Percentiles rank a stretch among this genome's conserved stretches.
These are phyloP conservation scores for Theocolax elegans DNA, from an alignment of 1,140 invertebrate species.

Conservation along the genomic window DNA sequence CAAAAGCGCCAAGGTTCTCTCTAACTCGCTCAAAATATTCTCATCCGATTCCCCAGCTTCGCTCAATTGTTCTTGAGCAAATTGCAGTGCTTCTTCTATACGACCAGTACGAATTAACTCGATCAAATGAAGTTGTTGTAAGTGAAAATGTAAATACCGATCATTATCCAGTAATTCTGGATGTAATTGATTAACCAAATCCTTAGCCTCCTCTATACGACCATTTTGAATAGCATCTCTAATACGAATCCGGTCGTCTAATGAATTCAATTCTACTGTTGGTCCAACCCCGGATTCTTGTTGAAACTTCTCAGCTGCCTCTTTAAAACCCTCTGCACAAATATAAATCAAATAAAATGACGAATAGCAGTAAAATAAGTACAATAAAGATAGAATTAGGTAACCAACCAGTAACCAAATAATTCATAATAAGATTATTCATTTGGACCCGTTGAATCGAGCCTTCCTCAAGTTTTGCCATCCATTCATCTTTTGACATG, in stretches of 20 bases:
- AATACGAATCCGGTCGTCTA: slow-evolving; percentile 95
- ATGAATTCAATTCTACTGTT: slow-evolving; percentile 85
- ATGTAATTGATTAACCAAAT: slow-evolving; percentile 93
- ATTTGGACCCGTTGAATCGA: slow-evolving; percentile 90
- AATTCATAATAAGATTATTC: slow-evolving; percentile 99
- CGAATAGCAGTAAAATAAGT: slow-evolving; percentile 37
- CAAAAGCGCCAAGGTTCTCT: slow-evolving; percentile 90
- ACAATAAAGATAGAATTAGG: not conserved
- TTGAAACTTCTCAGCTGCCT: slow-evolving; percentile 97
- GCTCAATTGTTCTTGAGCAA: slow-evolving; percentile 92
- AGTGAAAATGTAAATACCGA: slow-evolving; percentile 93
- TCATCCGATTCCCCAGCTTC: slow-evolving; percentile 93
- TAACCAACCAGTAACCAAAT: slow-evolving; percentile 89
- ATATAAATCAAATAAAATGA: not conserved
- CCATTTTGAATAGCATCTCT: slow-evolving; percentile 94
- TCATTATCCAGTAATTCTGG: slow-evolving; percentile 96
- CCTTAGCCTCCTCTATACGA: slow-evolving; percentile 91
- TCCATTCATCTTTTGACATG: slow-evolving; percentile 63
- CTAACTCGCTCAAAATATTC: slow-evolving; percentile 79
- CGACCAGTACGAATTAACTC: slow-evolving; percentile 91
- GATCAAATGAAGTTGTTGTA: slow-evolving; percentile 95
- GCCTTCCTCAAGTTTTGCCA: slow-evolving; percentile 70
- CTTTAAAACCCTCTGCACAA: slow-evolving; percentile 92
- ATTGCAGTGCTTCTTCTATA: slow-evolving; percentile 95
- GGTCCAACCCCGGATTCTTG: slow-evolving; percentile 91